Evolutionary conservation across 2,113 vertebrate species (phyloP).

Genomic region (rat (Rattus norvegicus)): GRCr8 NC_086028.1:18773501-18774000

Average conservation of each 20-base stretch:
- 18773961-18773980: not conserved
- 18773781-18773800: conserved; percentile 25
- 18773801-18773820: not conserved
- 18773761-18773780: not conserved
- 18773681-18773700: not conserved
- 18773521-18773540: not conserved
- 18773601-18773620: not conserved
- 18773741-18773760: not conserved
- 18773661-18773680: not conserved
- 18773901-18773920: not conserved
- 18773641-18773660: not conserved
- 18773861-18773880: not conserved
- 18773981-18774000: not conserved
- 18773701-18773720: not conserved
- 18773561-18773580: not conserved
- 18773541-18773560: not conserved
- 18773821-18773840: not conserved
- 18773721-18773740: not conserved
- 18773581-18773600: not conserved
- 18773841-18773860: not conserved
- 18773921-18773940: not conserved
- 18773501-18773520: not conserved
- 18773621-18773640: conserved; percentile 40
- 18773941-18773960: not conserved
- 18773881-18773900: not conserved